These are phyloP conservation scores for Hirudo medicinalis DNA, from an alignment of 1,140 invertebrate species.

Conservation along the genomic window DNA sequence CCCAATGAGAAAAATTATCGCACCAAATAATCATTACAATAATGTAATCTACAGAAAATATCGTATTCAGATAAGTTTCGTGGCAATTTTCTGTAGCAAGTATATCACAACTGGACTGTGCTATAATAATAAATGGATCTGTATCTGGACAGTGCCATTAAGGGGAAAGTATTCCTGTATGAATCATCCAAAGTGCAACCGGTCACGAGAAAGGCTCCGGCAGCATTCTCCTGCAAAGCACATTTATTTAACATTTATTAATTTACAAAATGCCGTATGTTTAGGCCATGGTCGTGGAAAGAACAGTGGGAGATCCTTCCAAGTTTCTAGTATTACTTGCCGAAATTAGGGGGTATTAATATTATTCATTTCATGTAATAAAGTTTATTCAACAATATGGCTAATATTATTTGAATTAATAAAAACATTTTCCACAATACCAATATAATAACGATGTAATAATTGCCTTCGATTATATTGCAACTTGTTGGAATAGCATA, in stretches of 20 bases:
- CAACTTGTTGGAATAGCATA: too few relatives aligned
- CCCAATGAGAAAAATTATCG: too few relatives aligned
- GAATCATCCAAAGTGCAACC: constrained; percentile 33
- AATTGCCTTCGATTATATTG: too few relatives aligned
- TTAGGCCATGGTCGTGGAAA: constrained; percentile 34
- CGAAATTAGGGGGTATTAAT: neutral
- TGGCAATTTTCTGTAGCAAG: too few relatives aligned
- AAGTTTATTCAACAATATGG: too few relatives aligned
- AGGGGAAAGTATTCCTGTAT: constrained; percentile 34
- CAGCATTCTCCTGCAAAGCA: constrained; percentile 30
- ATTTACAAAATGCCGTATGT: neutral
- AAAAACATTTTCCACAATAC: neutral
- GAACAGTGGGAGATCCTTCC: constrained; percentile 32
- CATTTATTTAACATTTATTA: too few relatives aligned
- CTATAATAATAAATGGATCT: neutral
- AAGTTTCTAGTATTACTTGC: constrained; percentile 27
- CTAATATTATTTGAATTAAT: neutral
- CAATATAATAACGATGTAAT: too few relatives aligned
- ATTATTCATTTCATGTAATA: too few relatives aligned
- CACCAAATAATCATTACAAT: too few relatives aligned
- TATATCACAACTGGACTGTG: too few relatives aligned
- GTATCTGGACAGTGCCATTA: constrained; percentile 33
- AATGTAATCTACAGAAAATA: too few relatives aligned
- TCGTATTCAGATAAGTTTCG: too few relatives aligned
- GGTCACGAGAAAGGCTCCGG: constrained; percentile 34